These are phyloP conservation scores for Gnathonemus echidnorhynchus DNA, from an alignment of 2,113 vertebrate species.

Conservation along the genomic window DNA sequence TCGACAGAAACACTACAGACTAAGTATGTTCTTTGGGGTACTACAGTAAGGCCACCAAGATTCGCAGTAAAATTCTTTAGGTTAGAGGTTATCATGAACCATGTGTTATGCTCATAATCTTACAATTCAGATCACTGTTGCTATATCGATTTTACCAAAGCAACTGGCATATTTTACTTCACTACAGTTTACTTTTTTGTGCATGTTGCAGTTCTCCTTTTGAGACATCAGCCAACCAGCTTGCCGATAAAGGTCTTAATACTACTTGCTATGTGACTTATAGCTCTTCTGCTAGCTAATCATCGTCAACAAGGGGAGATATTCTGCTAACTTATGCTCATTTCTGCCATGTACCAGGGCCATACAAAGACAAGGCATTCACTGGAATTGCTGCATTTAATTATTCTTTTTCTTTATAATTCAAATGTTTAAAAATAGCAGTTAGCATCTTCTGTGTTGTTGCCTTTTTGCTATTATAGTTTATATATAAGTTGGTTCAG, in stretches of 20 bases:
- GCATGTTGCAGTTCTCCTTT: not conserved
- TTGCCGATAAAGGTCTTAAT: not conserved
- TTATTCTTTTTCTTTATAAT: not conserved
- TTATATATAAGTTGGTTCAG: not conserved
- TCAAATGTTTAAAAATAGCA: not conserved
- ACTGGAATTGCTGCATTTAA: not conserved
- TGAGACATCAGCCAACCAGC: not conserved
- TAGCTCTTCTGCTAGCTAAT: not conserved
- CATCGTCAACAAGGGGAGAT: not conserved
- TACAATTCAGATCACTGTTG: not conserved
- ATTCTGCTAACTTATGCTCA: not conserved
- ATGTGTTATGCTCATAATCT: not conserved
- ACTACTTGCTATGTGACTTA: not conserved
- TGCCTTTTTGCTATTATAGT: not conserved
- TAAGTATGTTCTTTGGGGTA: not conserved
- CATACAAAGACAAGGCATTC: not conserved
- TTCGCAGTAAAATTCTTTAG: not conserved
- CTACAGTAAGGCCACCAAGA: not conserved
- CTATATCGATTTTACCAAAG: not conserved
- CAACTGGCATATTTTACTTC: not conserved
- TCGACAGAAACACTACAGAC: not conserved
- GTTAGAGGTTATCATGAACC: not conserved
- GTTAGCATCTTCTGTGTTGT: not conserved
- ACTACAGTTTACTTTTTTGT: not conserved
- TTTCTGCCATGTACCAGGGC: not conserved